Base-by-base conservation (phyloP, 1,140 invertebrate species). In the Oedothorax gibbosus region DNA sequence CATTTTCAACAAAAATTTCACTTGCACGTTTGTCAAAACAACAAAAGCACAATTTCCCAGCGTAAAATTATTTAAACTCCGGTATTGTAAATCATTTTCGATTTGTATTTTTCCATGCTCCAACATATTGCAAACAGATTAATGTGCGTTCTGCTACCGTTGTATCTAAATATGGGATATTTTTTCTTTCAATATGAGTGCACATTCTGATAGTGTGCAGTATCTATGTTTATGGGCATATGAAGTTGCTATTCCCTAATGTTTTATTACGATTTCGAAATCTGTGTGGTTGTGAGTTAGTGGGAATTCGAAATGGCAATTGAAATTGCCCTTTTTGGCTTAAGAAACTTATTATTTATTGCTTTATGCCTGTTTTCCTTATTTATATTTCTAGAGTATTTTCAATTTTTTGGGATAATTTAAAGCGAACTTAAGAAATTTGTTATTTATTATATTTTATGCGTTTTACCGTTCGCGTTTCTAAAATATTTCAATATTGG, bases 11-110 rank as follows among this genome's bases (percentile, higher is more conserved):
- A 35, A 35, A 35, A 35, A 35, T 35, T 18, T 71, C 50, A 35
- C 14, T 11, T 75, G 35, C 15, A 62, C 50, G 62, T 65, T 68
- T 64, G 53, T 79, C 64, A 53, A 50, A 54, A 64, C 50, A 53
- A 53, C 69, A 53, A 71, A n/a, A 53, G 51, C 50, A 3, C 50
- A 14, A 53, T 49, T 56, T 8, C 53, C 54, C 69, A 4, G 80
- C 80, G 80, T 82, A 82, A 82, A 82, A 82, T 82, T 82, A 82
- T 82, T 82, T 82, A 82, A 82, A 73, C 80, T 69, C 69, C 21
- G 68, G 69, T 73, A 82, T 82, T 82, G 80, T 82, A 82, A 82
- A 82, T 82, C 80, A 82, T 73, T 81, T 77, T 51, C 75, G n/a
- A 14, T 68, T 56, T 68, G 7, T 49, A 21, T 68, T 50, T 71